Conservation (phyloP, 2,113 vertebrate genomes). For the Panthera tigris region DNA sequence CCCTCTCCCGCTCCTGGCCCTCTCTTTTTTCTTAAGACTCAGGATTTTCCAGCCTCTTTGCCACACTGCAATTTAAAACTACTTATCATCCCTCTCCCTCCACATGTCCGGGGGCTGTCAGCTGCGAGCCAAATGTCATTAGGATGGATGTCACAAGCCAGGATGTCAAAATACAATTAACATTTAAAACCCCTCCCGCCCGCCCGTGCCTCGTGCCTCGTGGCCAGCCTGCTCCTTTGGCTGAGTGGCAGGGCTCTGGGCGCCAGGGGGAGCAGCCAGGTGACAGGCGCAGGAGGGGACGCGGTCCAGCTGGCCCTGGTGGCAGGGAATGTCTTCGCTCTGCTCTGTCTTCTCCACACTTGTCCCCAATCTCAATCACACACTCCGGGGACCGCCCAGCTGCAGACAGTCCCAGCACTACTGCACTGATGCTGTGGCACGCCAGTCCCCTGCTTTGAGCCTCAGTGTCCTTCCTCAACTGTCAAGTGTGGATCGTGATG, state of each 20-base stretch:
- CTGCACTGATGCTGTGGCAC: fast-evolving
- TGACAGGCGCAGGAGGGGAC: background rate
- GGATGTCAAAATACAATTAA: slow-evolving; percentile 77
- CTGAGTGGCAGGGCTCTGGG: background rate
- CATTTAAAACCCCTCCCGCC: slow-evolving; percentile 68
- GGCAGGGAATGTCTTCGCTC: background rate
- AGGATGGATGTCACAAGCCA: slow-evolving; percentile 49
- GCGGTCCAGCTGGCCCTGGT: background rate
- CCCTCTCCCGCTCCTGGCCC: background rate
- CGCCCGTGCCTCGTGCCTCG: background rate
- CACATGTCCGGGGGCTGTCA: slow-evolving; percentile 56
- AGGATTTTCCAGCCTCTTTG: slow-evolving; percentile 49
- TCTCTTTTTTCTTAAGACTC: slow-evolving; percentile 54
- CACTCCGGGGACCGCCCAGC: fast-evolving
- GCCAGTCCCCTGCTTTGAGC: background rate
- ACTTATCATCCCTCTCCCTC: slow-evolving; percentile 59
- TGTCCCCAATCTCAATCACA: background rate
- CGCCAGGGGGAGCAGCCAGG: fast-evolving
- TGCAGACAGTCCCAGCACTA: background rate
- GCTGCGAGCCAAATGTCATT: slow-evolving; percentile 67
- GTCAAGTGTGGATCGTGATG: background rate
- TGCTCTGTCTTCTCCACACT: fast-evolving
- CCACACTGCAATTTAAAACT: slow-evolving; percentile 64
- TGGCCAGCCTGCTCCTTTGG: background rate
- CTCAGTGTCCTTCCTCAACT: background rate